Evolutionary conservation across 2,113 vertebrate genomes (phyloP).

Genomic region (Cottus gobio): DNA sequence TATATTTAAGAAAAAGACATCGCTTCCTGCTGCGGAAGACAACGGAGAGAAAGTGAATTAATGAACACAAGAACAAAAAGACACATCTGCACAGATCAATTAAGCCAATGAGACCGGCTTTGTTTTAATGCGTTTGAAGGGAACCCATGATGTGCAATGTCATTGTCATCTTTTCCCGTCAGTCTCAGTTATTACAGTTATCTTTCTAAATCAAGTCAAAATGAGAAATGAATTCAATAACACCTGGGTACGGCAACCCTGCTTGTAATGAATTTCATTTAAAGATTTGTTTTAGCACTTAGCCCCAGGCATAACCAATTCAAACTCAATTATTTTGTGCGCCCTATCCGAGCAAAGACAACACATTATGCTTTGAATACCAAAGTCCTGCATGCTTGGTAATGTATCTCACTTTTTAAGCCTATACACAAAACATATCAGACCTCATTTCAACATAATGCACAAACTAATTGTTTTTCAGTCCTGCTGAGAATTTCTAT

Average conservation of each 20-base stretch:
- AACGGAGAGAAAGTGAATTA: slow-evolving; percentile 51
- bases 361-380: slow-evolving; percentile 77
- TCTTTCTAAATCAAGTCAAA: slow-evolving; percentile 84
- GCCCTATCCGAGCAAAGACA: slow-evolving; percentile 78
- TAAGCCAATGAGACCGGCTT: slow-evolving; percentile 69
- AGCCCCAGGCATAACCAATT: slow-evolving; percentile 83
- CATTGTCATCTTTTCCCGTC: slow-evolving; percentile 78
- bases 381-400: slow-evolving; percentile 56
- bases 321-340: slow-evolving; percentile 85
- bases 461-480: slow-evolving; percentile 52
- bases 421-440: slow-evolving; percentile 44
- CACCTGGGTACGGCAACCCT: slow-evolving; percentile 80
- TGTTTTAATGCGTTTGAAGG: slow-evolving; percentile 75
- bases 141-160: slow-evolving; percentile 74
- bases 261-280: slow-evolving; percentile 85
- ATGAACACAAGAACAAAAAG: slow-evolving; percentile 51
- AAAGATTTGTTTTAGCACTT: slow-evolving; percentile 86
- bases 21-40: slow-evolving; percentile 55
- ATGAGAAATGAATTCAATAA: slow-evolving; percentile 84
- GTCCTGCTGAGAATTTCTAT: slow-evolving; percentile 54
- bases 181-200: slow-evolving; percentile 80
- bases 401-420: slow-evolving; percentile 64
- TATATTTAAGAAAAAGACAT: slow-evolving; percentile 57
- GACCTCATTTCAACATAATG: slow-evolving; percentile 40
- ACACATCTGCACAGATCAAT: slow-evolving; percentile 77